Evolutionary conservation across 2,888 invertebrate genomes (phyloP), one percentile per base, ranked within the genome.

Genomic region (Drosophila atripex): DNA sequence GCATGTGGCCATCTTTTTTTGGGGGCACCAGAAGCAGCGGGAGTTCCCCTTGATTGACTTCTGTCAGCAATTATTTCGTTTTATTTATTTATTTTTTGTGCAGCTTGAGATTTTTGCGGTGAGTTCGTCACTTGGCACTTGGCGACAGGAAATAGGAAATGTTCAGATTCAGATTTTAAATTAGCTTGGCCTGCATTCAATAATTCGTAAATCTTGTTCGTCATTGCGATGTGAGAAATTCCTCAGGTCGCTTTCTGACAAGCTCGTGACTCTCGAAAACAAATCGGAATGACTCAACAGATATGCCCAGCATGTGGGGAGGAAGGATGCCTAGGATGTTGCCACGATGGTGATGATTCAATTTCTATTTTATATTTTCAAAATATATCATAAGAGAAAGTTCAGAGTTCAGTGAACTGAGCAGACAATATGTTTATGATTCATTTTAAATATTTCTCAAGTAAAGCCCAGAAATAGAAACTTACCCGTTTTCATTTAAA

Each of bases 121-220:
- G 28, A 39, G 39, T 57, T 51, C 32, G 25, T 35, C n/a, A n/a
- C 43, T 71, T 47, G 53, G 71, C 47, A 46, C 25, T 38, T 49
- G 58, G 45, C 64, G 60, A 75, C 86, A 86, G 88, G 86, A 88
- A 85, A 80, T 83, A 74, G 88, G 84, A 85, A 85, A 85, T 86
- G 88, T 73, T 88, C 75, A n/a, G n/a, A n/a, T 80, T 85, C 80
- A 86, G 71, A 84, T 78, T 77, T 77, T 78, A 76, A 86, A 87
- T 87, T 86, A 77, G 85, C 70, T 74, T 39, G 56, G 54, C 63
- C 57, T 73, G 61, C 53, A 54, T 46, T 57, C 52, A 60, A 54
- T 55, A 52, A 43, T 43, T n/a, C 12, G 14, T 12, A 25, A 49
- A 58, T 41, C 39, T 41, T 41, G 28, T 38, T 63, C 63, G 52